Evolutionary conservation across 2,888 invertebrate species (phyloP), one percentile per base, ranked within the genome.

Genomic region (Altica lythri): DNA sequence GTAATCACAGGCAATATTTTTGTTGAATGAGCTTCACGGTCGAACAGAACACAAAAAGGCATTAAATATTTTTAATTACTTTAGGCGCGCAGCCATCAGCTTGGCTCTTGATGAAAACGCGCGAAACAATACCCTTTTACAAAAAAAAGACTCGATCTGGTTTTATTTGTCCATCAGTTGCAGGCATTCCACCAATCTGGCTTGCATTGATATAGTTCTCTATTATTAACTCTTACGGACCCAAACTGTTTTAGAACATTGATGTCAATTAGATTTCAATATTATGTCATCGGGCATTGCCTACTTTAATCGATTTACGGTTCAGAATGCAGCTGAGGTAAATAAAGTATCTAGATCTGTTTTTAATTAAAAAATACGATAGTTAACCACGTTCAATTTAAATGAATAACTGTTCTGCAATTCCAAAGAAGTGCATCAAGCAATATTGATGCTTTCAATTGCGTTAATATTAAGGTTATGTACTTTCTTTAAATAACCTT

Each of bases 131-230:
- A 66, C 65, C 67, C 57, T 64, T 59, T 67, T 67, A 66, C 69
- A 68, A 71, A 71, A 70, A 70, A 70, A 68, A 71, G 70, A 25
- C 50, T 68, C 49, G 62, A 64, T 37, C 64, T 66, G 60, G 70
- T 66, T 73, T 74, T 73, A 74, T 74, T 69, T 70, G 64, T 70
- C 72, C 68, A 73, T 73, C 72, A 72, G 71, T 65, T 72, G 71
- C 73, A 74, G 72, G 66, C 72, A 68, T 58, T 58, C 57, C 66
- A 64, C 64, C 60, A 43, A 49, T 40, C 45, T 37, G 19, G 35
- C 8, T 29, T 43, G 53, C 43, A 34, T 42, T 48, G 42, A 53
- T 48, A 43, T 43, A 53, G 43, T 53, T 43, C 40, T 40, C 40
- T 42, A 40, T 49, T 49, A 49, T 49, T 49, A 49, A 49, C 49